phyloP scores from a whole-genome alignment of 2,888 invertebrate species.

The Abscondita cerata region DNA sequence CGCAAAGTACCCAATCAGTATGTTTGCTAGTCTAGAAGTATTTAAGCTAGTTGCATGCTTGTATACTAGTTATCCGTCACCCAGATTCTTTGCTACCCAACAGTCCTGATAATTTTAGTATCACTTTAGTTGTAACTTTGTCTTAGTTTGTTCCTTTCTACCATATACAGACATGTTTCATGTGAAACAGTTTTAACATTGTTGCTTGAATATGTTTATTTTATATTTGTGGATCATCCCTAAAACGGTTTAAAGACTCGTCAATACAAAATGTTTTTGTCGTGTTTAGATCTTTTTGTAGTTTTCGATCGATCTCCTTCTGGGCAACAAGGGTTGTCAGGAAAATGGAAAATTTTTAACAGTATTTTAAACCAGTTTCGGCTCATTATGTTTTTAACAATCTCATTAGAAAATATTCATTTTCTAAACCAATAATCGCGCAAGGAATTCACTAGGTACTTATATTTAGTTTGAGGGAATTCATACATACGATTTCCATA shows the following conservation, averaged over 20 bases:
- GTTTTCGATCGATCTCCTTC: not conserved
- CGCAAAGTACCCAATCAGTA: not conserved
- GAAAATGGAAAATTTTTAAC: not conserved
- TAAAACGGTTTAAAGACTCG: not conserved
- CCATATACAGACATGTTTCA: not conserved
- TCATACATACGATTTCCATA: not conserved
- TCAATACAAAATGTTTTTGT: not conserved
- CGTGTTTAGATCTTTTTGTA: not conserved
- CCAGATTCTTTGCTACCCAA: not conserved
- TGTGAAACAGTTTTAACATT: not conserved
- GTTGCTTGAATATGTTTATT: not conserved
- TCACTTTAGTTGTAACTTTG: not conserved
- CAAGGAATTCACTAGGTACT: not conserved
- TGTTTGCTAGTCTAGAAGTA: not conserved
- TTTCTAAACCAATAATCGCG: not conserved
- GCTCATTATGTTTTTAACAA: not conserved
- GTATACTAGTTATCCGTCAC: not conserved
- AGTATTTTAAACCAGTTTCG: not conserved
- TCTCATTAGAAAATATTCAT: not conserved
- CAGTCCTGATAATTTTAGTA: not conserved
- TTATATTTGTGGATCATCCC: not conserved
- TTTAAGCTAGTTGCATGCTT: not conserved
- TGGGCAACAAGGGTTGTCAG: not conserved
- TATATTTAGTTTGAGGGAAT: not conserved
- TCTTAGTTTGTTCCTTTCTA: not conserved